Conservation (phyloP, 2,888 invertebrate genomes). For the Scaptomyza polygonia region DNA sequence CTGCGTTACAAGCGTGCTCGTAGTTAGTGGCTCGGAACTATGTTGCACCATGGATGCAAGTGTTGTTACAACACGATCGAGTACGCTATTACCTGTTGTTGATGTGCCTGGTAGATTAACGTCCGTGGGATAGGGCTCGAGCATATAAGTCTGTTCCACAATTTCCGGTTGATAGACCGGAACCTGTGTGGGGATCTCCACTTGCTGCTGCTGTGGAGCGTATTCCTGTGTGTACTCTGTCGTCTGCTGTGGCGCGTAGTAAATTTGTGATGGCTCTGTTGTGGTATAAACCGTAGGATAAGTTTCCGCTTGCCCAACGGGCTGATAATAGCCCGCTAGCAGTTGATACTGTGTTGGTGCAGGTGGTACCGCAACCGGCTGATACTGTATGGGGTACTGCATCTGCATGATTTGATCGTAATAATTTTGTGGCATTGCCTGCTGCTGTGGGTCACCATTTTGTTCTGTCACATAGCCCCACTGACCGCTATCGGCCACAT, state of each 20-base stretch:
- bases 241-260: constrained; percentile 68
- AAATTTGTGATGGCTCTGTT: constrained; percentile 69
- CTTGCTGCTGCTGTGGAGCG: constrained; percentile 30
- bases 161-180: constrained; percentile 51
- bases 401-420: constrained; percentile 82
- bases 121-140: constrained; percentile 54
- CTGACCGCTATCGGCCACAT: constrained; percentile 78
- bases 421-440: constrained; percentile 65
- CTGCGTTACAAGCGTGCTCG: constrained; percentile 44
- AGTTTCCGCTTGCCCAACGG: constrained; percentile 59
- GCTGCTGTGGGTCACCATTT: constrained; percentile 32
- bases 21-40: constrained; percentile 61
- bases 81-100: constrained; percentile 59
- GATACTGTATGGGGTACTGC: constrained; percentile 81
- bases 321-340: constrained; percentile 78
- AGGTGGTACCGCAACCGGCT: constrained; percentile 67
- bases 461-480: constrained; percentile 64
- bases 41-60: constrained; percentile 72
- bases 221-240: constrained; percentile 50
- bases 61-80: constrained; percentile 71
- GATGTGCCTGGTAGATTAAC: constrained; percentile 43
- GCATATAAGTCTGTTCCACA: constrained; percentile 55
- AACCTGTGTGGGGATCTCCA: constrained; percentile 37
- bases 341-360: constrained; percentile 77
- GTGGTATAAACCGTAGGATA: constrained; percentile 70